phyloP scores from a whole-genome alignment of 2,888 invertebrate genomes.

The Plebejus argus region DNA sequence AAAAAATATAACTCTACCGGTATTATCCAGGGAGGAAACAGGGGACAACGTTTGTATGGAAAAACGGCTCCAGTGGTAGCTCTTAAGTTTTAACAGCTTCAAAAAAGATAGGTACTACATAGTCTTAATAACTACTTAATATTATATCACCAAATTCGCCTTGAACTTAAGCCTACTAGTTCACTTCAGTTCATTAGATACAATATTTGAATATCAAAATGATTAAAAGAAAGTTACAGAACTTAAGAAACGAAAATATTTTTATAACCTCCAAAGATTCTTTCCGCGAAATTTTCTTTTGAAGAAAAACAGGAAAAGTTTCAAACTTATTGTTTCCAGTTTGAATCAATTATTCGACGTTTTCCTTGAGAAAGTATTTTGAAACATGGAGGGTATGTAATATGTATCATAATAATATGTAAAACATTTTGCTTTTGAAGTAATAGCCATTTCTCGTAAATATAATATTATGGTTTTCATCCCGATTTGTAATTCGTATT shows the following conservation, averaged over 20 bases:
- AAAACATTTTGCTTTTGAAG: neutral
- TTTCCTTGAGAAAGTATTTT: neutral
- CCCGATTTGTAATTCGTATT: neutral
- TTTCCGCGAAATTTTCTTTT: neutral
- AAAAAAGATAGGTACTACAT: too few species aligned
- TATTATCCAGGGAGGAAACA: too few species aligned
- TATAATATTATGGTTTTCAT: neutral
- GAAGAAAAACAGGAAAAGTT: neutral
- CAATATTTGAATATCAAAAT: too few species aligned
- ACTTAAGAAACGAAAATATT: neutral
- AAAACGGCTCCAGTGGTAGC: too few species aligned
- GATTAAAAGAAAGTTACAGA: neutral
- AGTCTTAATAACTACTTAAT: too few species aligned
- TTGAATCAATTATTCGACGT: constrained; percentile 3
- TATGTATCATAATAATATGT: neutral
- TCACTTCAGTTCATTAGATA: too few species aligned
- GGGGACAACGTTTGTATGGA: too few species aligned
- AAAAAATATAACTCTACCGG: too few species aligned
- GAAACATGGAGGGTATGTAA: neutral
- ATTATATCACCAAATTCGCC: too few species aligned
- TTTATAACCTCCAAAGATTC: neutral
- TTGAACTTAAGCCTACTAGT: too few species aligned
- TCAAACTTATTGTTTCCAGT: neutral
- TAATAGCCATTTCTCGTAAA: neutral
- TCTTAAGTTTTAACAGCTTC: too few species aligned